These are phyloP conservation scores for Biston stratarius DNA, from an alignment of 2,888 invertebrate genomes.

Conservation along the genomic window DNA sequence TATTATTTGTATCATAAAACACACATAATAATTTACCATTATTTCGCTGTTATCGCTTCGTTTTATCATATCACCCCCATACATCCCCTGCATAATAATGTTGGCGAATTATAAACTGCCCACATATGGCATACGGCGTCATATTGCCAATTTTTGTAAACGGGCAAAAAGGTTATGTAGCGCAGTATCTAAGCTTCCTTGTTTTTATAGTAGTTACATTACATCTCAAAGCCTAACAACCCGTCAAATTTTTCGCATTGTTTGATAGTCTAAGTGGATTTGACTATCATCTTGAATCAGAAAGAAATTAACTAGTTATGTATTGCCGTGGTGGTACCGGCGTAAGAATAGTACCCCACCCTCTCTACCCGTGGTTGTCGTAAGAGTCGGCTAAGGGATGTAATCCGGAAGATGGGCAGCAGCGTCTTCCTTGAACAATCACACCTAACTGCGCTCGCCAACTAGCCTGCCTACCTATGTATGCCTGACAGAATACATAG, in stretches of 20 bases:
- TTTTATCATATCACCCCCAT: constrained; percentile 43
- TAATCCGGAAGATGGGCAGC: too few species aligned
- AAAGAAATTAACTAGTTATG: too few species aligned
- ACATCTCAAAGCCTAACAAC: background rate
- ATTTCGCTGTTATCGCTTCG: constrained; percentile 41
- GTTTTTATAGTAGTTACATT: background rate
- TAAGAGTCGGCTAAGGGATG: too few species aligned
- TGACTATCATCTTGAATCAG: too few species aligned
- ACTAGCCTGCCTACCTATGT: too few species aligned
- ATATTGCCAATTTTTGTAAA: constrained; percentile 57
- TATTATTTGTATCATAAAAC: constrained; percentile 33
- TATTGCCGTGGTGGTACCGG: too few species aligned
- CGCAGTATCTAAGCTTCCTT: constrained; percentile 16
- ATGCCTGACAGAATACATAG: too few species aligned
- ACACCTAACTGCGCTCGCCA: too few species aligned
- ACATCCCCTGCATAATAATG: constrained; percentile 55
- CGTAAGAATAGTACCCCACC: too few species aligned
- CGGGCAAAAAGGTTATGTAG: constrained; percentile 9
- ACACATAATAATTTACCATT: constrained; percentile 42
- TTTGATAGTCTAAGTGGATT: too few species aligned
- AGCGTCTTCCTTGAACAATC: too few species aligned
- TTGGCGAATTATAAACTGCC: constrained; percentile 51
- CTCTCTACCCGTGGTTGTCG: too few species aligned
- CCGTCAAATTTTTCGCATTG: background rate
- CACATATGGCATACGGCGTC: constrained; percentile 43